These are phyloP conservation scores for Adelphocoris suturalis DNA, from an alignment of 2,888 invertebrate species.

Conservation along the genomic window DNA sequence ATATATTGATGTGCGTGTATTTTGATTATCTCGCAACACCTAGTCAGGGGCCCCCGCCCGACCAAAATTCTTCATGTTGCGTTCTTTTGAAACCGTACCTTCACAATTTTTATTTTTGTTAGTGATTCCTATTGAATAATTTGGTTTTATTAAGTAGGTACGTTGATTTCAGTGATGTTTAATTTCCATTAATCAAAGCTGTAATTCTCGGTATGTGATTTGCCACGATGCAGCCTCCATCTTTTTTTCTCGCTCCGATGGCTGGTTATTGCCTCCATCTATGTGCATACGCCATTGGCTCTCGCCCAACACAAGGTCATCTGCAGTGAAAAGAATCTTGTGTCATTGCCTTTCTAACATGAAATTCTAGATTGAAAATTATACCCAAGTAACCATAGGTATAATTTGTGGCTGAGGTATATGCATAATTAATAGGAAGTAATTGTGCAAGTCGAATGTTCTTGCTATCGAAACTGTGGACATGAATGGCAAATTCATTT, in stretches of 20 bases:
- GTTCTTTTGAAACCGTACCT: too few species aligned
- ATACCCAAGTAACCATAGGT: too few species aligned
- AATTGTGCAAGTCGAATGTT: too few species aligned
- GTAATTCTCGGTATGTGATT: background rate
- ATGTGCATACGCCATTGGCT: background rate
- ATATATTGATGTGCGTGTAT: background rate
- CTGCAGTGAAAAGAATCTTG: constrained; percentile 4
- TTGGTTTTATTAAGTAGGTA: background rate
- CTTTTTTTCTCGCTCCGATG: background rate
- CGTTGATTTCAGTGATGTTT: background rate
- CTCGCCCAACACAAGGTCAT: background rate
- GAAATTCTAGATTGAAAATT: too few species aligned
- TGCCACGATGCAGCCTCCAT: background rate
- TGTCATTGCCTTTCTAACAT: background rate
- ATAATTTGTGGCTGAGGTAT: too few species aligned
- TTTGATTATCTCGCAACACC: background rate
- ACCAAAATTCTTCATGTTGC: too few species aligned
- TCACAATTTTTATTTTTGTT: too few species aligned
- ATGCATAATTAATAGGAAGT: too few species aligned
- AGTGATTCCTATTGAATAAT: too few species aligned
- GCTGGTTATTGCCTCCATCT: background rate
- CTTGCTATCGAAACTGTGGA: too few species aligned
- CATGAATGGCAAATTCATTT: too few species aligned
- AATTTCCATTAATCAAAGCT: background rate
- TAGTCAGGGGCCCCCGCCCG: too few species aligned